These are phyloP conservation scores for Tachina fera DNA, from an alignment of 2,888 invertebrate genomes.

Conservation along the genomic window DNA sequence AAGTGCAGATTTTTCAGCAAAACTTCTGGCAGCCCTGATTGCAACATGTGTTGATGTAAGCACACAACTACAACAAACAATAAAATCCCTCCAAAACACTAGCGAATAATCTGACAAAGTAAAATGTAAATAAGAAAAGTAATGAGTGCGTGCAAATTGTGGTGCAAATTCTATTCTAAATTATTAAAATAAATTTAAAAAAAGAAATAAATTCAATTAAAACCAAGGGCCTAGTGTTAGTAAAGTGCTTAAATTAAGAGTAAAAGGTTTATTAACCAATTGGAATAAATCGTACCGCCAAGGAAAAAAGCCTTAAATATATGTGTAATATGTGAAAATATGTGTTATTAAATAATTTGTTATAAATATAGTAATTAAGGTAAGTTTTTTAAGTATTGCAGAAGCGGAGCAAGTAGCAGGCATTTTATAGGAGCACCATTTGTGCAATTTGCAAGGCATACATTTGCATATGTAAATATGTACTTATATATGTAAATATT, in stretches of 20 bases:
- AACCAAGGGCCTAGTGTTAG: neutral
- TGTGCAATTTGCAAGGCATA: neutral
- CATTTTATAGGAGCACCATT: neutral
- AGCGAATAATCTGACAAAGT: slow-evolving; percentile 4
- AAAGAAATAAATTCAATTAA: neutral
- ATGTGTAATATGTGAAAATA: neutral
- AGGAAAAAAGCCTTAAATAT: neutral
- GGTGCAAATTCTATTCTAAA: slow-evolving; percentile 37
- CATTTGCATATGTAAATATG: neutral
- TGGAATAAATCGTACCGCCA: neutral
- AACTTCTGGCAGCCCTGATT: no score
- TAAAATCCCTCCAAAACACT: slow-evolving; percentile 51
- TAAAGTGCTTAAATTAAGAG: neutral
- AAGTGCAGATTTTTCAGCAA: no score
- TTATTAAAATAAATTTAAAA: neutral
- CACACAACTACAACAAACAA: slow-evolving; percentile 33
- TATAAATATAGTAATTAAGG: slow-evolving; percentile 12
- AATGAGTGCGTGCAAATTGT: slow-evolving; percentile 20
- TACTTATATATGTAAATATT: neutral
- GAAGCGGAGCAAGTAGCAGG: neutral
- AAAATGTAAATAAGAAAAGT: slow-evolving; percentile 15
- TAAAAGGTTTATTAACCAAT: neutral
- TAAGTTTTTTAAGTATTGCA: slow-evolving; percentile 31
- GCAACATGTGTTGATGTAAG: no score
- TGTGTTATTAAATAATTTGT: neutral